Evolutionary conservation across 2,113 vertebrate species (phyloP).

Genomic region (Delphinapterus leucas): DNA sequence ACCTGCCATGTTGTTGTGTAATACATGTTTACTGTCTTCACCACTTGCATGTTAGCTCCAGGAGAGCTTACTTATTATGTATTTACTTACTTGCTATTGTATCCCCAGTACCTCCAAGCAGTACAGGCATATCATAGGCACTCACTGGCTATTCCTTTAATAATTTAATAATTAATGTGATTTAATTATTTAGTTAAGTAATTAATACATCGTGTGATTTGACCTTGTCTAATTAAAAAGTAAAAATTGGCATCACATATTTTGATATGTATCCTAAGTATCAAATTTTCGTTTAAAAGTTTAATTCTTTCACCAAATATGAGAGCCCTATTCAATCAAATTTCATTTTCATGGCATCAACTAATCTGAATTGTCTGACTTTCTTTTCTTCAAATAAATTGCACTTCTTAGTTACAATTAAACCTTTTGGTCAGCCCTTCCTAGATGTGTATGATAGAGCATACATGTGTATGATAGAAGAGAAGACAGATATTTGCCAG

Average conservation of each 20-base stretch:
- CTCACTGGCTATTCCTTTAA: background rate
- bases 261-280: background rate
- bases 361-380: constrained; percentile 52
- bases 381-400: constrained; percentile 69
- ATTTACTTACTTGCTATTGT: background rate
- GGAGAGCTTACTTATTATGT: background rate
- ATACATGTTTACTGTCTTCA: background rate
- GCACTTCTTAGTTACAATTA: constrained; percentile 73
- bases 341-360: constrained; percentile 44
- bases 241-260: background rate
- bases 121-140: background rate
- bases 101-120: background rate
- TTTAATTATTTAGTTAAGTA: background rate
- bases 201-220: background rate
- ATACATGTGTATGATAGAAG: constrained; percentile 50
- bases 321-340: background rate
- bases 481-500: constrained; percentile 57
- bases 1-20: background rate
- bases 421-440: constrained; percentile 59
- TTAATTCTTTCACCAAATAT: constrained; percentile 20
- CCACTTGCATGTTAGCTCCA: background rate
- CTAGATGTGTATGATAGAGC: constrained; percentile 48
- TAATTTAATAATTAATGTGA: background rate
- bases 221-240: constrained; percentile 25
- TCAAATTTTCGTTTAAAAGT: constrained; percentile 25